Percentiles rank a stretch among this genome's conserved stretches.
phyloP scores from a whole-genome alignment of 37 sponge, comb jelly and placozoan genomes.

The Ephydatia muelleri region DNA sequence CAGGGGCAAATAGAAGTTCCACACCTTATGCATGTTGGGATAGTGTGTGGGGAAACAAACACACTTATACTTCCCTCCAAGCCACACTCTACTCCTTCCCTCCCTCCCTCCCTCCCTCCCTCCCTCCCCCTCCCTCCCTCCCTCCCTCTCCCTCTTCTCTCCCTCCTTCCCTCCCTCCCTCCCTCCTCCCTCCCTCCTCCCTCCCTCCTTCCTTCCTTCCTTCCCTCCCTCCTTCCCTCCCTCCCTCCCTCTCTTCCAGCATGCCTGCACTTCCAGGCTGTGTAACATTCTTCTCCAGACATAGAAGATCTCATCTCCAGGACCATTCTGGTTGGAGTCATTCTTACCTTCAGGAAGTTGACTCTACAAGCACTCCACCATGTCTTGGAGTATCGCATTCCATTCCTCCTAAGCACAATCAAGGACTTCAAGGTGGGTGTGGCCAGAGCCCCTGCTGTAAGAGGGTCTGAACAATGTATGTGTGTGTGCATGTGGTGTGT shows the following conservation, averaged over 20 bases:
- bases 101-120: background rate
- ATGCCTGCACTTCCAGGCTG: too few relatives aligned
- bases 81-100: too few relatives aligned
- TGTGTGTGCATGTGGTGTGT: too few relatives aligned
- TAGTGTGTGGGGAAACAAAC: too few relatives aligned
- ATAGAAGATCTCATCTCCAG: conserved; percentile 75
- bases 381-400: conserved; percentile 61
- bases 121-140: background rate
- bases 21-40: too few relatives aligned
- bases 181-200: too few relatives aligned
- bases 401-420: conserved; percentile 81
- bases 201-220: too few relatives aligned
- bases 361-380: conserved; percentile 68
- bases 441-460: conserved; percentile 26
- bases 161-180: background rate
- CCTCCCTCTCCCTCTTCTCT: background rate
- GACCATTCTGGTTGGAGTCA: conserved; percentile 74
- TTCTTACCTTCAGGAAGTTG: conserved; percentile 83
- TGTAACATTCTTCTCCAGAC: too few relatives aligned
- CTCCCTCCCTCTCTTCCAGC: too few relatives aligned
- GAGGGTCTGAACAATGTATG: background rate
- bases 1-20: too few relatives aligned
- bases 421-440: conserved; percentile 68
- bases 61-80: too few relatives aligned
- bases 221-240: background rate